Evolutionary conservation across 2,888 invertebrate genomes (phyloP), one percentile per base, ranked within the genome.

Genomic region (Stenurella melanura): DNA sequence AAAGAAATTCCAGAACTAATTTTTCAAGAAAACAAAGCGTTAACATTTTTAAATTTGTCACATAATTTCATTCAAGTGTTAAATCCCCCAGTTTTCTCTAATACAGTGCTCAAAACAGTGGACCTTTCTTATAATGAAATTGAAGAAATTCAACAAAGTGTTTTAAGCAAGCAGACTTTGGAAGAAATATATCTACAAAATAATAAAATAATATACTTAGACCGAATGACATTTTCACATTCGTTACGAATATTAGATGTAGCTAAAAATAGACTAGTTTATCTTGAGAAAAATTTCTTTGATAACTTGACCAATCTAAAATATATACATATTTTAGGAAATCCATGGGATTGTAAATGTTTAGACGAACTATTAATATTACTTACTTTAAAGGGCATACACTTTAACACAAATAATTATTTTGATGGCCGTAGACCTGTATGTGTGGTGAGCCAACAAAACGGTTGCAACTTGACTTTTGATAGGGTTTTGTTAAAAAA

Each of bases 331-430:
- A 38, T 64, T 30, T 17, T 42, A 30, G 64, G 50, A 1, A 50
- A 67, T 26, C 67, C 67, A 67, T 21, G 50, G 54, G 34, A 38
- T 19, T 64, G 64, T 19, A 64, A 64, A 42, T 64, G 64, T 64
- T 42, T 64, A 26, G 64, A 64, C 17, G 38, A 64, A 18, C 64
- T 64, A 19, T 42, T 64, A 42, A 18, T 18, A 11, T 18, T 64
- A 18, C 38, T 64, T 18, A 64, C 11, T 38, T 64, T 64, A 30
- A 64, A 42, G 38, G 11, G 18, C 10, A 64, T 64, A n/a, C 38
- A 42, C 10, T 64, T 42, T 10, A 42, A 64, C 38, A 64, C 42
- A 42, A 38, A 17, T 0, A 10, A 42, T 1, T 42, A 64, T 64
- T 64, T 64, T 64, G 18, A 64, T n/a, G 64, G 64, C 4, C 17